Conservation (phyloP, 2,797 vertebrate species). For the Oreochromis mossambicus region DNA sequence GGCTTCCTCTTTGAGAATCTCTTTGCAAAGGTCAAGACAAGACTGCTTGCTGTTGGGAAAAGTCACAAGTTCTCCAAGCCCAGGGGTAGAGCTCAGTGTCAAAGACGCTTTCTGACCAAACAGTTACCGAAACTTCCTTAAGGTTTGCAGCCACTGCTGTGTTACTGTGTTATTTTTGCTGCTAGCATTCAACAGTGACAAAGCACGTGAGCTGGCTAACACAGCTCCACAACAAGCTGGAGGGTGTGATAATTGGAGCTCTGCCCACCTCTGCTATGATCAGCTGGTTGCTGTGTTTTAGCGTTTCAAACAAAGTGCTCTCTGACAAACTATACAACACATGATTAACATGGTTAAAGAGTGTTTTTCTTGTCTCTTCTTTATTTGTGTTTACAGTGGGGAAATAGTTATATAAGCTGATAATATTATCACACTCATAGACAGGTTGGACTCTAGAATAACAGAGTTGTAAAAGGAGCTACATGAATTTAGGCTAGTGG, state of each 20-base stretch:
- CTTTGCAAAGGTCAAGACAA: not conserved
- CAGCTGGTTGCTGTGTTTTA: not conserved
- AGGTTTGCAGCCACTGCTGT: not conserved
- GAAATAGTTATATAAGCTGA: not conserved
- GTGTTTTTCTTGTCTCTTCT: not conserved
- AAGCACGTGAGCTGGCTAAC: not conserved
- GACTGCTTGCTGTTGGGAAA: not conserved
- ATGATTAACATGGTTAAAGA: not conserved
- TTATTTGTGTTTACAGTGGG: not conserved
- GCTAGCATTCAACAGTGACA: not conserved
- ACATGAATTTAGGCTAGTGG: not conserved
- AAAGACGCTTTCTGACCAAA: not conserved
- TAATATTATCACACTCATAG: not conserved
- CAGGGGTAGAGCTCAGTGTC: accelerated
- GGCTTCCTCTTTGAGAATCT: not conserved
- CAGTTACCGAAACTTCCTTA: not conserved
- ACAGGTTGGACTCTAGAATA: not conserved
- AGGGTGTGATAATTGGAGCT: not conserved
- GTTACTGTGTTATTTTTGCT: not conserved
- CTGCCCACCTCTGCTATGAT: not conserved
- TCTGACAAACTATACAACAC: not conserved
- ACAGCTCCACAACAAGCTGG: not conserved
- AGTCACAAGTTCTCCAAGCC: not conserved
- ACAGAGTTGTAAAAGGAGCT: not conserved
- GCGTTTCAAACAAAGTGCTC: not conserved